A percentile compares a stretch with the other conserved stretches of the same genome.
These are phyloP conservation scores for Karalla daura DNA, from an alignment of 2,797 vertebrate genomes.

Conservation along the genomic window DNA sequence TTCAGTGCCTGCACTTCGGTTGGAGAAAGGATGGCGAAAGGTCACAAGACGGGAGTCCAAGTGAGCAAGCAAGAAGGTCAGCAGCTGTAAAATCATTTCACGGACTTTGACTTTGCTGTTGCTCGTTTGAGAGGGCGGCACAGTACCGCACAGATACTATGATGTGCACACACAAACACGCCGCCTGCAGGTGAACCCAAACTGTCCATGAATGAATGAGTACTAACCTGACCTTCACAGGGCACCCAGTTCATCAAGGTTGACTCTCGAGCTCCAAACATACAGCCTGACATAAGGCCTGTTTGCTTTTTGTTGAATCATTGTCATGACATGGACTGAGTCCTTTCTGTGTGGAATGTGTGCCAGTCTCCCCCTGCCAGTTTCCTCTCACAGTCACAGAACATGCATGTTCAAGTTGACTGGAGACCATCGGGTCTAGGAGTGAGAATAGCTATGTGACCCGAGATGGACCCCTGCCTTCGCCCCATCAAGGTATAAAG, in stretches of 20 bases:
- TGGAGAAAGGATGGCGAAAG: constrained; percentile 1
- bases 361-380: no score
- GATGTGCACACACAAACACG: constrained; percentile 4
- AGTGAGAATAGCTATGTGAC: no score
- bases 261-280: neutral
- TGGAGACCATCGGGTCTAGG: no score
- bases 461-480: no score
- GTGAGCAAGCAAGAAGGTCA: constrained; percentile 3
- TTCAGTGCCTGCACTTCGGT: neutral
- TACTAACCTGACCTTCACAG: no score
- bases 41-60: constrained; percentile 6
- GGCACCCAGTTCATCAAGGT: neutral
- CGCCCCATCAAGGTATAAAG: no score
- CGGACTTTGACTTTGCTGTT: neutral
- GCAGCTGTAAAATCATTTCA: neutral
- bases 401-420: no score
- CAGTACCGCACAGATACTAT: neutral
- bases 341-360: no score
- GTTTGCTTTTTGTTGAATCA: neutral
- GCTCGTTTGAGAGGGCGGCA: neutral
- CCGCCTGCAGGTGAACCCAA: neutral
- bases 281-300: no score
- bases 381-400: no score
- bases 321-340: no score
- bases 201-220: neutral